These are phyloP conservation scores for Hydroisotoma schaefferi DNA, from an alignment of 2,888 invertebrate species.

Conservation along the genomic window DNA sequence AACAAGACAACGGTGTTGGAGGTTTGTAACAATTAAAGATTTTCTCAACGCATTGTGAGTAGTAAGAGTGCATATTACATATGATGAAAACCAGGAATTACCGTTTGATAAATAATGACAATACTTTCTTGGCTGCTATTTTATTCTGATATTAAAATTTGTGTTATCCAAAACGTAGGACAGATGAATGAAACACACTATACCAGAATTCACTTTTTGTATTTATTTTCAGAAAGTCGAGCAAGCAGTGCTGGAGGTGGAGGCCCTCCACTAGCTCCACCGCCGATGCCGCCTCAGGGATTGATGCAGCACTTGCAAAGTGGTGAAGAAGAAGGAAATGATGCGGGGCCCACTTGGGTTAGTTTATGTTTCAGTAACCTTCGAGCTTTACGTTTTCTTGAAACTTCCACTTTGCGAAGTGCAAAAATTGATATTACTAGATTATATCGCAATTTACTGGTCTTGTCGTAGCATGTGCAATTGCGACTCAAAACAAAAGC, in stretches of 20 bases:
- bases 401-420: neutral
- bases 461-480: neutral
- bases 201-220: neutral
- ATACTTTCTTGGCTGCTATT: slow-evolving; percentile 31
- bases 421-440: too few relatives aligned
- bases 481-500: neutral
- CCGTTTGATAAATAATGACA: slow-evolving; percentile 33
- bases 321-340: slow-evolving; percentile 25
- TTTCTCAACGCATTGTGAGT: too few relatives aligned
- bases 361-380: slow-evolving; percentile 15
- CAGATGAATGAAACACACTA: too few relatives aligned
- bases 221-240: neutral
- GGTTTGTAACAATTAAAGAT: neutral
- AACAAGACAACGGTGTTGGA: slow-evolving; percentile 1
- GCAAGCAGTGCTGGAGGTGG: neutral
- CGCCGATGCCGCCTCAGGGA: slow-evolving; percentile 46
- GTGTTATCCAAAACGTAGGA: neutral
- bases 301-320: slow-evolving; percentile 43
- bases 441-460: too few relatives aligned
- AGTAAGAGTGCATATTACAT: too few relatives aligned
- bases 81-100: slow-evolving; percentile 24
- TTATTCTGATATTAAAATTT: slow-evolving; percentile 17
- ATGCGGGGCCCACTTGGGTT: slow-evolving; percentile 45
- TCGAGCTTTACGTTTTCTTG: neutral
- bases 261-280: slow-evolving; percentile 38